Evolutionary conservation across 2,888 invertebrate species (phyloP), one percentile per base, ranked within the genome.

Genomic region (Chironomus tentans): DNA sequence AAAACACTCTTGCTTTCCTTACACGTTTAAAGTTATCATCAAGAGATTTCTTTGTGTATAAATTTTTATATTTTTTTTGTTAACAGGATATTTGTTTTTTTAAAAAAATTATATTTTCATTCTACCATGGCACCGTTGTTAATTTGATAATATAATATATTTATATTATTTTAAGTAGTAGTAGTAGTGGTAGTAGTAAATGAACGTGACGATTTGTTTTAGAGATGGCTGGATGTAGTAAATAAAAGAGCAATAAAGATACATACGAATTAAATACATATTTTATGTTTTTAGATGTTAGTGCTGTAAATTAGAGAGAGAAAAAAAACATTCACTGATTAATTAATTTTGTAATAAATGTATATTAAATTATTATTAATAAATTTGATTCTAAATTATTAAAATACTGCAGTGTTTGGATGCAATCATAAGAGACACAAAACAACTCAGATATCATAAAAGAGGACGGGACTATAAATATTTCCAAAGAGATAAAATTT

Each of bases 241-340:
- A 61, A 74, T 74, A 74, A 74, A 74, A 76, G 76, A 76, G 76
- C 69, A 70, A 74, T 24, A 65, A 76, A 69, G 69, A 76, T 76
- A 76, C 76, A 76, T 76, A 76, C 76, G 76, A 76, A 76, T 76
- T 76, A 76, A 76, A 76, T 76, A 76, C 76, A 76, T 76, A 48
- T 50, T 74, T 71, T 73, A 68, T 24, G 68, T 76, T 76, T 65
- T 76, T 69, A 76, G 68, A 69, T 76, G 76, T 76, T 76, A 76
- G 76, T 76, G 76, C 76, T 76, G 76, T 76, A 76, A 76, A 76
- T 76, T 76, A 76, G 69, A 76, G 69, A 74, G 74, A 76, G 47
- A 74, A 71, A 71, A n/a, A 75, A 76, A 76, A 76, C 76, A 76
- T 76, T 76, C 76, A 76, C 69, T 76, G 69, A 76, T 76, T 76